Evolutionary conservation across 2,797 vertebrate species (phyloP).

Genomic region (Anisognathus igniventris): DNA sequence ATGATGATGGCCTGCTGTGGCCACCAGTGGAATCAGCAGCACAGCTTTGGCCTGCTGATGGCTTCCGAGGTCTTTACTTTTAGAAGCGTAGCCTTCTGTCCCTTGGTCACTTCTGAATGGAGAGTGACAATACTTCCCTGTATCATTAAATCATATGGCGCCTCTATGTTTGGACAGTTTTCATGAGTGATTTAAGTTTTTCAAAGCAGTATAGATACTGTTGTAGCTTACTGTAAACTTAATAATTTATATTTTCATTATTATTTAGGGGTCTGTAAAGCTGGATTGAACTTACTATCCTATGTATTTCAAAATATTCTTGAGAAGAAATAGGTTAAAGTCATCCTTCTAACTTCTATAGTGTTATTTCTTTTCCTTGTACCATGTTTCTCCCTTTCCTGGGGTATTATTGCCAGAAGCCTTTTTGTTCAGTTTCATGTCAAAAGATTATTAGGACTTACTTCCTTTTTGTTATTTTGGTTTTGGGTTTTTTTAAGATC

Average conservation of each 20-base stretch:
- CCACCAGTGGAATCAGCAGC: not conserved
- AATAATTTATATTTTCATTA: not conserved
- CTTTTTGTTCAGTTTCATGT: not conserved
- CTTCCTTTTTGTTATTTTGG: not conserved
- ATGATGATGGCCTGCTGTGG: fast-evolving
- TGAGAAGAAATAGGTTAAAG: not conserved
- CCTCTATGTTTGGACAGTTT: not conserved
- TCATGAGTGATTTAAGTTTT: not conserved
- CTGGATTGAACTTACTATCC: not conserved
- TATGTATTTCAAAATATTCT: not conserved
- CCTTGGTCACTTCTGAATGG: not conserved
- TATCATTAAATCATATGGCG: not conserved
- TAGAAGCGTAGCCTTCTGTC: not conserved
- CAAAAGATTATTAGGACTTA: not conserved
- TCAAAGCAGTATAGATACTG: not conserved
- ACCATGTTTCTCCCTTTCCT: not conserved
- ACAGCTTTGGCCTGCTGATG: not conserved
- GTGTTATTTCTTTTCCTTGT: not conserved
- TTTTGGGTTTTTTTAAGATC: not conserved
- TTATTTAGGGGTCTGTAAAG: not conserved
- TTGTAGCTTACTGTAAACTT: not conserved
- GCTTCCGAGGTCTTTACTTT: not conserved
- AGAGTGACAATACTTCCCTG: not conserved
- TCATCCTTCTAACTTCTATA: not conserved
- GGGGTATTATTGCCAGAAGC: not conserved